Evolutionary conservation across 2,888 invertebrate species (phyloP), one percentile per base, ranked within the genome.

Genomic region (Iphiclides podalirius): DNA sequence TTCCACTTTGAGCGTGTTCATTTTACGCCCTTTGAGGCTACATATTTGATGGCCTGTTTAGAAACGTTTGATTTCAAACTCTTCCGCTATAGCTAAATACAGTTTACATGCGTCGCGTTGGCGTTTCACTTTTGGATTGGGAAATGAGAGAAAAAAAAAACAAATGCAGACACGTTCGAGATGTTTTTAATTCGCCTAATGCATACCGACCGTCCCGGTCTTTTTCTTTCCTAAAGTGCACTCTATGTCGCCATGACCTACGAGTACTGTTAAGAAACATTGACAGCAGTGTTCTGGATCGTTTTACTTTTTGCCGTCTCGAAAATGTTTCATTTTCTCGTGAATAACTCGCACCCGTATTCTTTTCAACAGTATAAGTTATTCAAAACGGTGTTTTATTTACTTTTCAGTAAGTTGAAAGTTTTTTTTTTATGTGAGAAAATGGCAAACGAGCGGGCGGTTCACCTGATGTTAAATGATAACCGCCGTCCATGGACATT

Each of bases 141-240:
- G n/a, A n/a, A n/a, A n/a, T n/a, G n/a, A 61, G 63, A 33, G 71
- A 79, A 82, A 79, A 83, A 83, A 64, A 33, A 72, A 79, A 83
- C 80, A 84, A 84, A 80, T 76, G 81, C 75, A 68, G 72, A 75
- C 67, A 62, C 67, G 69, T 68, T 72, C 72, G 66, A 68, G 74
- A 65, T 75, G 72, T 81, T 86, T 86, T 87, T 88, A 88, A 88
- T 88, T 86, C 75, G 79, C 83, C 87, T 87, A 87, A 88, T 88
- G 88, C 84, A 85, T 72, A 64, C 68, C 61, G 63, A 71, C 74
- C 58, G 54, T 76, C 75, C 72, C 70, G 76, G 75, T 74, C 71
- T 75, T 75, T 79, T 73, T 68, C 72, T 75, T 75, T 4, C 77
- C 67, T 77, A 79, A 79, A 79, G 76, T 75, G 76, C 78, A 75